Conservation (phyloP, 2,888 invertebrate species). For the Halictus quadricinctus region DNA sequence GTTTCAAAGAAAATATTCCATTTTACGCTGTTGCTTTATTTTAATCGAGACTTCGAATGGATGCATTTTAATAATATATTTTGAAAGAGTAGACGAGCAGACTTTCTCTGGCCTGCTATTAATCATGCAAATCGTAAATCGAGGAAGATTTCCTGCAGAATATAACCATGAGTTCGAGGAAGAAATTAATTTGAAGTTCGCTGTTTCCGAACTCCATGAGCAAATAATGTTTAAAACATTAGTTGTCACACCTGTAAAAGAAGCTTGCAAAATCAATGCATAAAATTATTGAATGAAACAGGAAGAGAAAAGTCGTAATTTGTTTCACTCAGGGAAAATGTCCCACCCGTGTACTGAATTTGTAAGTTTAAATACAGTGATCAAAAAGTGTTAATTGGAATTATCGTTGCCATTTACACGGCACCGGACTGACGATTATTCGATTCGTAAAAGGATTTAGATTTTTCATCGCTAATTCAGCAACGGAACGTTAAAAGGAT, state of each 20-base stretch:
- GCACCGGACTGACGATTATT: background rate
- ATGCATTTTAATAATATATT: background rate
- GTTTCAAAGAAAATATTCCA: background rate
- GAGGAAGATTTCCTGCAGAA: background rate
- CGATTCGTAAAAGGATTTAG: background rate
- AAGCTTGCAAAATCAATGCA: background rate
- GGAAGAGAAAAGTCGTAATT: background rate
- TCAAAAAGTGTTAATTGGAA: background rate
- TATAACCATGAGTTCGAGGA: background rate
- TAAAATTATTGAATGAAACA: background rate
- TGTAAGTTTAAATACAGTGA: background rate
- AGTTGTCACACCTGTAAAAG: background rate
- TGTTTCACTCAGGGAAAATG: background rate
- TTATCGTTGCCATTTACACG: background rate
- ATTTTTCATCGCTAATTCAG: background rate
- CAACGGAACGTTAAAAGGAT: background rate
- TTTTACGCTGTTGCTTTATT: background rate
- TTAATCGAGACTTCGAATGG: background rate
- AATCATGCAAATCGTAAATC: background rate
- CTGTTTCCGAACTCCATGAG: background rate
- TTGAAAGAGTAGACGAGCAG: background rate
- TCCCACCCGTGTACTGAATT: background rate
- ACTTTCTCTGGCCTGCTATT: background rate
- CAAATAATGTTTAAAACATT: constrained; percentile 4
- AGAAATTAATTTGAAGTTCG: background rate